Evolutionary conservation across 2,797 vertebrate species (phyloP).

Genomic region (Enteromius trimaculatus): DNA sequence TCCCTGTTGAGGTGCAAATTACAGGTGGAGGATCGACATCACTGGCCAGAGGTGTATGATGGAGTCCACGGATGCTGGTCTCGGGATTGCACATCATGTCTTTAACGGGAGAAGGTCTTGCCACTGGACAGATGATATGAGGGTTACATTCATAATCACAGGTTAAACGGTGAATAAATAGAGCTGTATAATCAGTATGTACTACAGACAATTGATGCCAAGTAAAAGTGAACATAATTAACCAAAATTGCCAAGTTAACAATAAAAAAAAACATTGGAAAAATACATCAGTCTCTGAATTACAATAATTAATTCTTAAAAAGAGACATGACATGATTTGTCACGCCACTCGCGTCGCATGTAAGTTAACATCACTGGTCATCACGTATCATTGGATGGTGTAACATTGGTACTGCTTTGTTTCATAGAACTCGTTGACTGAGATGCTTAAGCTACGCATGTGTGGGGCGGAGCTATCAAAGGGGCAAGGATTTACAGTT

Average conservation of each 20-base stretch:
- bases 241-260: background rate
- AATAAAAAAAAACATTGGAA: background rate
- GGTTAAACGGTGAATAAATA: constrained; percentile 1
- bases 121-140: constrained; percentile 79
- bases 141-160: constrained; percentile 35
- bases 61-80: constrained; percentile 60
- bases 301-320: too few relatives aligned
- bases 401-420: too few relatives aligned
- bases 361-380: too few relatives aligned
- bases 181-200: background rate
- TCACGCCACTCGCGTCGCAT: too few relatives aligned
- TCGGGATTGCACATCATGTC: constrained; percentile 40
- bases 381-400: too few relatives aligned
- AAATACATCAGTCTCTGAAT: too few relatives aligned
- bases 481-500: too few relatives aligned
- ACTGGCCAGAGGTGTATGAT: constrained; percentile 58
- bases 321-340: too few relatives aligned
- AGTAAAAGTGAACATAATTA: background rate
- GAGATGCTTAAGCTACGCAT: too few relatives aligned
- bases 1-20: constrained; percentile 66
- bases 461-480: too few relatives aligned
- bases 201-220: background rate
- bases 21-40: constrained; percentile 60
- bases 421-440: too few relatives aligned
- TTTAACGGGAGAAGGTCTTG: constrained; percentile 88